Evolutionary conservation across 2,797 vertebrate genomes (phyloP), one percentile per base, ranked within the genome.

Genomic region (Siniperca obscura): DNA sequence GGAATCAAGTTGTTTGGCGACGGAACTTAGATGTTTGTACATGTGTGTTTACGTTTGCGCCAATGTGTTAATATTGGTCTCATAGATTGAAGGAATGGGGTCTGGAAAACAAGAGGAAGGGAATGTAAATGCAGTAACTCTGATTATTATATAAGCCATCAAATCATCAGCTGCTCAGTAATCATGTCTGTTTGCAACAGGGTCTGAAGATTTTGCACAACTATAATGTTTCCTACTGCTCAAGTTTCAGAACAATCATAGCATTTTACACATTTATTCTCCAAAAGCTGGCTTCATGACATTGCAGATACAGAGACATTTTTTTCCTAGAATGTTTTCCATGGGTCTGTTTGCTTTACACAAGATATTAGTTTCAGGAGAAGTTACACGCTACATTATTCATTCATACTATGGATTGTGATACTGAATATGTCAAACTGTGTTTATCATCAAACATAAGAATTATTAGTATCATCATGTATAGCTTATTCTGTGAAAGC

Each of bases 401-500:
- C 90, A 90, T 90, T 93, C 83, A 82, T 92, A 89, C 89, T 91
- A 90, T 91, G 91, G 85, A 91, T 91, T 91, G 87, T 91, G 84
- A 93, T 91, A 81, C 86, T 85, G 87, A 95, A 93, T 90, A 90
- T 91, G 91, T 93, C 91, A 85, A 87, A 86, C 83, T 91, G 89
- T 89, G 90, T 93, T 94, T 89, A 93, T 94, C 86, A 93, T 89
- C 64, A 74, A 90, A 86, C 77, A 85, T 87, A 87, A 88, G 81
- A 89, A 92, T 81, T 89, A 93, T 89, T 89, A 92, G 80, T 89
- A 92, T 91, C 91, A 90, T 92, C 85, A 90, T 94, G 90, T 95
- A 93, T 88, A 94, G 93, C 78, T 90, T 91, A 90, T 93, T 93
- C 90, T 92, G 91, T 94, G 91, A 94, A 91, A 84, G 84, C 90